Percentiles rank a stretch among this genome's conserved stretches.
Conservation (phyloP, 2,888 invertebrate genomes). For the Abrostola triplasia region DNA sequence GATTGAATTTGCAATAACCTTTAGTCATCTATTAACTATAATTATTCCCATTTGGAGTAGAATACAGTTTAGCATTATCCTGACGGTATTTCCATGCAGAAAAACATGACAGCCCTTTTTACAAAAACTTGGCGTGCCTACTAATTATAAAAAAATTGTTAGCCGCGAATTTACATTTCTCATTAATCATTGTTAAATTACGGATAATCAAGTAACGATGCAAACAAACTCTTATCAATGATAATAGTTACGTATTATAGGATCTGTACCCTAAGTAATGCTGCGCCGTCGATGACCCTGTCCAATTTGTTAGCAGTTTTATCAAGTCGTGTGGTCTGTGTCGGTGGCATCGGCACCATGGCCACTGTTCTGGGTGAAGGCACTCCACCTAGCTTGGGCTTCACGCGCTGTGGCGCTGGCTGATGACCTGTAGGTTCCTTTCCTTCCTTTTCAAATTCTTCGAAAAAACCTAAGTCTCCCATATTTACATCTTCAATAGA, state of each 20-base stretch:
- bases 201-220: too few species aligned
- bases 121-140: too few species aligned
- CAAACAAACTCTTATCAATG: background rate
- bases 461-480: slow-evolving; percentile 71
- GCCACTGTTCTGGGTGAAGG: slow-evolving; percentile 15
- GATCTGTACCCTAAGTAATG: slow-evolving; percentile 70
- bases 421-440: slow-evolving; percentile 18
- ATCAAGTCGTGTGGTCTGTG: slow-evolving; percentile 62
- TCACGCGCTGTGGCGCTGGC: background rate
- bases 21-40: too few species aligned
- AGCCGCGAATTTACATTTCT: too few species aligned
- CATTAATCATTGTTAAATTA: too few species aligned
- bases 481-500: slow-evolving; percentile 67
- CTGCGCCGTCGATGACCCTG: slow-evolving; percentile 76
- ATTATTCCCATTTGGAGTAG: too few species aligned
- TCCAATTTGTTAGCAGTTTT: slow-evolving; percentile 73
- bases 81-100: too few species aligned
- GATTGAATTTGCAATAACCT: background rate
- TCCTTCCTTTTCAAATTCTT: slow-evolving; percentile 55
- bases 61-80: too few species aligned
- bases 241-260: background rate
- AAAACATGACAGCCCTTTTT: too few species aligned
- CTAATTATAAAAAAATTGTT: too few species aligned
- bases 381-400: slow-evolving; percentile 19
- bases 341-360: slow-evolving; percentile 1